Evolutionary conservation across 2,888 invertebrate genomes (phyloP).

Genomic region (Odontocerum albicorne): DNA sequence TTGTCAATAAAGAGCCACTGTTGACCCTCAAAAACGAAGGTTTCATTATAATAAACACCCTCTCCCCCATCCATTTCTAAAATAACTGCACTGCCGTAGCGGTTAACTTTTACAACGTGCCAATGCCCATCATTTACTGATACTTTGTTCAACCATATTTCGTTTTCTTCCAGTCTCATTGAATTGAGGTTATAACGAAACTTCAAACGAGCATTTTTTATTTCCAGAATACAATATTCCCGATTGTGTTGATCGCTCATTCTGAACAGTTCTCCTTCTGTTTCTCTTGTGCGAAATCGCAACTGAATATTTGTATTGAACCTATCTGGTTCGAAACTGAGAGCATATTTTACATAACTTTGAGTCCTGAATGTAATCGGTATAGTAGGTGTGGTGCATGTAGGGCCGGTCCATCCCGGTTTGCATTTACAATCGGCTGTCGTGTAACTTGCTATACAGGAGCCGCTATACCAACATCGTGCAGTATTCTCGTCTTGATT

Average conservation of each 20-base stretch:
- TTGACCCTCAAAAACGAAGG: constrained; percentile 86
- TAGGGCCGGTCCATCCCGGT: constrained; percentile 93
- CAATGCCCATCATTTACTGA: constrained; percentile 95
- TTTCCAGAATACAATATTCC: constrained; percentile 90
- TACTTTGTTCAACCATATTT: constrained; percentile 86
- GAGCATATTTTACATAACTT: constrained; percentile 95
- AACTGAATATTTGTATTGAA: constrained; percentile 92
- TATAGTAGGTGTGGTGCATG: constrained; percentile 81
- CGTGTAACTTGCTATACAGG: constrained; percentile 86
- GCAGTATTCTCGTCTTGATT: constrained; percentile 83
- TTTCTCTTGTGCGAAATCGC: constrained; percentile 90
- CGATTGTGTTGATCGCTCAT: constrained; percentile 93
- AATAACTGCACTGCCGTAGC: constrained; percentile 90
- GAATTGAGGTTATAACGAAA: constrained; percentile 94
- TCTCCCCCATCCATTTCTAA: constrained; percentile 94
- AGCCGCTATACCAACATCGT: constrained; percentile 89
- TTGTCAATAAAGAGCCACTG: constrained; percentile 92
- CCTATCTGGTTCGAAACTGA: constrained; percentile 90
- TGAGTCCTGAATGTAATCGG: constrained; percentile 91
- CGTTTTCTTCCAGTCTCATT: constrained; percentile 83
- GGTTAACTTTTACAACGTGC: constrained; percentile 90
- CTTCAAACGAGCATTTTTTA: constrained; percentile 85
- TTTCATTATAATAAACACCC: constrained; percentile 90
- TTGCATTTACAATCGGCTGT: constrained; percentile 92
- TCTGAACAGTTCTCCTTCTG: constrained; percentile 89